Percentiles rank a stretch among this genome's conserved stretches.
These are phyloP conservation scores for Hemicordylus capensis DNA, from an alignment of 2,113 vertebrate genomes.

Conservation along the genomic window DNA sequence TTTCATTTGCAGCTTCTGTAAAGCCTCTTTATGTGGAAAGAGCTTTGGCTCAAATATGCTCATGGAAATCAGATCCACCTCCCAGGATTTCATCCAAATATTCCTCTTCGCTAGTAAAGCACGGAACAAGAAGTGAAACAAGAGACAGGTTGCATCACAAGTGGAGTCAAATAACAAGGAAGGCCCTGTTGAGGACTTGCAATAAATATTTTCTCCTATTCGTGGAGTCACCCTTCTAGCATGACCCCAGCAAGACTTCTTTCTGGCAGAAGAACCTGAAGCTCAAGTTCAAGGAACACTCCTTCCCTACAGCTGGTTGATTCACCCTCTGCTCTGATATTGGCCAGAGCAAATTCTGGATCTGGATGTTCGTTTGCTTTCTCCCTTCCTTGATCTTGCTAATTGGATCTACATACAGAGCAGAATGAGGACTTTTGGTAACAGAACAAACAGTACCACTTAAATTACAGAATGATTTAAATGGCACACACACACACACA, in stretches of 20 bases:
- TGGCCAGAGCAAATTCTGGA: neutral
- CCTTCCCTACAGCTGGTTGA: neutral
- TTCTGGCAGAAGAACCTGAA: neutral
- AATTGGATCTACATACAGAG: neutral
- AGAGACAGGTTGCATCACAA: neutral
- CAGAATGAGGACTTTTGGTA: neutral
- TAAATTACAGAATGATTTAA: too few relatives aligned
- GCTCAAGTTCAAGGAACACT: neutral
- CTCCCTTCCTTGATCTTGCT: neutral
- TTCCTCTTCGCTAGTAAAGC: neutral
- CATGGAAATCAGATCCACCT: conserved; percentile 22
- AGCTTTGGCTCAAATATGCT: neutral
- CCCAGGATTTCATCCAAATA: conserved; percentile 1
- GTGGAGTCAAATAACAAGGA: neutral
- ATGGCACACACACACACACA: too few relatives aligned
- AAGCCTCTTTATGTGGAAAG: conserved; percentile 6
- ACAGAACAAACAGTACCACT: neutral
- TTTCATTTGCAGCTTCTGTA: neutral
- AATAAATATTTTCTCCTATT: neutral
- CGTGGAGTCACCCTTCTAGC: neutral
- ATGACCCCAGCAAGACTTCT: neutral
- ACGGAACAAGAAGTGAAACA: neutral
- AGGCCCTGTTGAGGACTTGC: neutral
- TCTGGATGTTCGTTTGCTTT: too few relatives aligned
- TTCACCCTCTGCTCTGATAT: neutral